Evolutionary conservation across 1,140 invertebrate genomes (phyloP), one percentile per base, ranked within the genome.

Genomic region (Drosophila willistoni): DNA sequence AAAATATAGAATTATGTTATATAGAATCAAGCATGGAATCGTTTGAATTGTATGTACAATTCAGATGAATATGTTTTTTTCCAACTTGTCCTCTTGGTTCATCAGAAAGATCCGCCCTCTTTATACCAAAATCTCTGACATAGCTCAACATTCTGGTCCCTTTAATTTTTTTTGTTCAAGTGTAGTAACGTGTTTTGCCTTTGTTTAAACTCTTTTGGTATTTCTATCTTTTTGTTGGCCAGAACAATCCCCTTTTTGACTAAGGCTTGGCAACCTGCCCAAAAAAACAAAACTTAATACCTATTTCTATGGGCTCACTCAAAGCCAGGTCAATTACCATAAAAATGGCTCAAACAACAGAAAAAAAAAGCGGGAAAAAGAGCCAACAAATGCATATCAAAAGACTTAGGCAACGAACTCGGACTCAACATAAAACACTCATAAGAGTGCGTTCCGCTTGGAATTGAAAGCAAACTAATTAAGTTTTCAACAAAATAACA

Each of bases 401-500:
- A 73, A 68, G 57, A 73, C 72, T 76, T 64, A 57, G 67, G 60
- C 64, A 81, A 85, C 75, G 47, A 79, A 79, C 73, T 60, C 61
- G 64, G 14, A 51, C 56, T 59, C 56, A 44, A 62, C 36, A 36
- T 54, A 17, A 19, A 36, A 36, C 33, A 34, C n/a, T 36, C 60
- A 59, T 75, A 36, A 59, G 65, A 66, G 64, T 41, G 65, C 71
- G 61, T 65, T 71, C 56, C 66, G 47, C 62, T 44, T 33, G 25
- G 29, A 61, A 71, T 65, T 63, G 69, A 83, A 85, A 77, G 68
- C 69, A 41, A 75, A 54, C 68, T 83, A 79, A 83, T 87, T 82
- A 79, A 83, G 79, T 86, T 86, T 83, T 76, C 63, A 68, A 51
- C 44, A 51, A 51, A 17, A 47, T 9, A 47, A 14, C 44, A 47